phyloP scores from a whole-genome alignment of 2,797 vertebrate species.

The Lerista edwardsae region DNA sequence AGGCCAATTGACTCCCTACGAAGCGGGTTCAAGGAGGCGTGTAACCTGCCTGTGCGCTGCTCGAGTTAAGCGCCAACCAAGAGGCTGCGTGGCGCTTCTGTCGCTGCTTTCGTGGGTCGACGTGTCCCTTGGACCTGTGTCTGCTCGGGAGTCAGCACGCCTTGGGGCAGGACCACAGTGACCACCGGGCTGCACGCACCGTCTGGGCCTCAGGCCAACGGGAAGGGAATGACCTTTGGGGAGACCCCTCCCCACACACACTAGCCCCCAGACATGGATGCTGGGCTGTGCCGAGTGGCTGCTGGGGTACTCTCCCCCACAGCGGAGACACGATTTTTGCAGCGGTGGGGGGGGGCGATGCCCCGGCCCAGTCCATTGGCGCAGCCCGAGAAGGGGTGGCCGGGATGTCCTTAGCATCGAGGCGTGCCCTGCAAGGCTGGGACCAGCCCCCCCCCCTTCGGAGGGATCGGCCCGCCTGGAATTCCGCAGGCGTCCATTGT shows the following conservation, averaged over 20 bases:
- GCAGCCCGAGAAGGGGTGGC: too few relatives aligned
- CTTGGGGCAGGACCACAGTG: not conserved
- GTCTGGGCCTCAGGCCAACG: too few relatives aligned
- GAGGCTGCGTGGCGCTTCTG: not conserved
- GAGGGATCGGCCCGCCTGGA: not conserved
- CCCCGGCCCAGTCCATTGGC: too few relatives aligned
- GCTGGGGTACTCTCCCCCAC: not conserved
- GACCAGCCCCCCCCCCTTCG: too few relatives aligned
- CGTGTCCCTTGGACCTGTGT: not conserved
- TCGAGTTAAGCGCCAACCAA: too few relatives aligned
- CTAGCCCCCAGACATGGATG: too few relatives aligned
- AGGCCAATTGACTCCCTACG: not conserved
- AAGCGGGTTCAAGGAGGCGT: not conserved
- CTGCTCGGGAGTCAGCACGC: not conserved
- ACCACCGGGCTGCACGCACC: not conserved
- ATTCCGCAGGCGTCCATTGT: not conserved
- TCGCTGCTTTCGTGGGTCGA: too few relatives aligned
- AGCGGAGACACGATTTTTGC: not conserved
- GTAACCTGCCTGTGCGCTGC: not conserved
- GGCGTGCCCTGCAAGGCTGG: too few relatives aligned
- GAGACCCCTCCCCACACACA: too few relatives aligned
- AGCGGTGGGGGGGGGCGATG: not conserved
- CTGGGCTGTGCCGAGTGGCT: not conserved
- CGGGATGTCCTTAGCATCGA: not conserved
- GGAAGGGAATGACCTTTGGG: not conserved